These are phyloP conservation scores for Aeoliscus strigatus DNA, from an alignment of 2,797 vertebrate species.

Conservation along the genomic window DNA sequence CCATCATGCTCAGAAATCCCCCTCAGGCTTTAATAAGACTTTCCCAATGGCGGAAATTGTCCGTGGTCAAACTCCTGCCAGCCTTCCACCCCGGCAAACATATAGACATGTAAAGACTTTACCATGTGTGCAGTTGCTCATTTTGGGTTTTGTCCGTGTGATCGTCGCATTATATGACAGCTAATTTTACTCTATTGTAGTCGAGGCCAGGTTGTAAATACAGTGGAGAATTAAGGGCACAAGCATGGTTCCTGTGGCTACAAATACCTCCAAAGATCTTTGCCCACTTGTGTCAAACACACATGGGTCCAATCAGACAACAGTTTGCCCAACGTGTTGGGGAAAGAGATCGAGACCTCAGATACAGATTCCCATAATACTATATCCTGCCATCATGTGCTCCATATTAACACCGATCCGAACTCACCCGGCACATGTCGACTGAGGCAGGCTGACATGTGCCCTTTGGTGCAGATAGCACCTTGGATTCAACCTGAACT, in stretches of 20 bases:
- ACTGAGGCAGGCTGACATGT: too few relatives aligned
- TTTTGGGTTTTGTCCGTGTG: slow-evolving; percentile 13
- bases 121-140: slow-evolving; percentile 27
- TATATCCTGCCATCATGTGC: slow-evolving; percentile 43
- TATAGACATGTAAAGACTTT: slow-evolving; percentile 49
- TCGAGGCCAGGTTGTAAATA: slow-evolving; percentile 24
- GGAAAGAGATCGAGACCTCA: slow-evolving; percentile 40
- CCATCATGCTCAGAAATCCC: slow-evolving; percentile 40
- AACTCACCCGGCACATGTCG: slow-evolving; percentile 28
- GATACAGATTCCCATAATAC: slow-evolving; percentile 34
- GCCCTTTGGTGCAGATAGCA: too few relatives aligned
- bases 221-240: too few relatives aligned
- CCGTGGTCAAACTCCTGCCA: slow-evolving; percentile 48
- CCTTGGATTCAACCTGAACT: slow-evolving; percentile 35
- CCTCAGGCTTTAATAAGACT: slow-evolving; percentile 50
- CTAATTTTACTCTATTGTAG: slow-evolving; percentile 14
- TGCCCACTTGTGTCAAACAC: slow-evolving; percentile 41
- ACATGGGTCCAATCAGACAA: slow-evolving; percentile 58
- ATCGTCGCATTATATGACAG: slow-evolving; percentile 4
- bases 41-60: slow-evolving; percentile 40
- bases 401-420: slow-evolving; percentile 44
- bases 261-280: slow-evolving; percentile 28
- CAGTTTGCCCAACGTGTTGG: slow-evolving; percentile 45
- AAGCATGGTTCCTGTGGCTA: too few relatives aligned
- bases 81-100: slow-evolving; percentile 35